These are phyloP conservation scores for Platalea minor DNA, from an alignment of 2,797 vertebrate species.

Conservation along the genomic window DNA sequence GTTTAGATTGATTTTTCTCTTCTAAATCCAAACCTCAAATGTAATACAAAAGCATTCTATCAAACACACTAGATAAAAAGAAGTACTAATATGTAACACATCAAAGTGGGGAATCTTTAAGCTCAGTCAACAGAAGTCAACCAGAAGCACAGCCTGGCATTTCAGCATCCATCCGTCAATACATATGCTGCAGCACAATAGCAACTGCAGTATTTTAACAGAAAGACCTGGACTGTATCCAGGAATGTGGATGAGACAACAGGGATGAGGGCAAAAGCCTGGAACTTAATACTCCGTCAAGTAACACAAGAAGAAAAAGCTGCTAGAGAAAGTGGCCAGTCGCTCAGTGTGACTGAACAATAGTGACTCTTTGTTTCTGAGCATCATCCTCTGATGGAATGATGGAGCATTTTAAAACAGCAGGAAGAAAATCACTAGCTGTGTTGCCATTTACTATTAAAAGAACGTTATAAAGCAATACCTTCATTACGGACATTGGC, in stretches of 20 bases:
- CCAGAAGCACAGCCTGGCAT: slow-evolving; percentile 5
- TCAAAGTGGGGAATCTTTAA: neutral
- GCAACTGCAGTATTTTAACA: neutral
- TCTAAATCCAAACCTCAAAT: neutral
- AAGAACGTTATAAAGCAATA: neutral
- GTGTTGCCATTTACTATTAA: neutral
- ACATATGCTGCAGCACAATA: neutral
- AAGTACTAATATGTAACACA: neutral
- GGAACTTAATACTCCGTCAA: neutral
- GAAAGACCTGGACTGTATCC: neutral
- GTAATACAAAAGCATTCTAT: neutral
- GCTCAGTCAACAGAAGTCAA: neutral
- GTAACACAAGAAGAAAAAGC: neutral
- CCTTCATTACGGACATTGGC: neutral
- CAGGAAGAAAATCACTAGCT: neutral
- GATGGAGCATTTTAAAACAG: neutral
- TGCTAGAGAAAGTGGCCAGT: neutral
- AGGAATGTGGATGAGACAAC: neutral
- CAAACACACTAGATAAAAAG: neutral
- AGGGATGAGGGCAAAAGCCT: neutral
- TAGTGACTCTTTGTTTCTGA: neutral
- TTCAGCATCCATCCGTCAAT: neutral
- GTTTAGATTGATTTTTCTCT: neutral
- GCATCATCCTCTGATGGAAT: neutral
- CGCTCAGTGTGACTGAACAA: neutral